A percentile compares a stretch with the other conserved stretches of the same genome.
phyloP scores from a whole-genome alignment of 2,113 vertebrate genomes.

The Platichthys stellatus region DNA sequence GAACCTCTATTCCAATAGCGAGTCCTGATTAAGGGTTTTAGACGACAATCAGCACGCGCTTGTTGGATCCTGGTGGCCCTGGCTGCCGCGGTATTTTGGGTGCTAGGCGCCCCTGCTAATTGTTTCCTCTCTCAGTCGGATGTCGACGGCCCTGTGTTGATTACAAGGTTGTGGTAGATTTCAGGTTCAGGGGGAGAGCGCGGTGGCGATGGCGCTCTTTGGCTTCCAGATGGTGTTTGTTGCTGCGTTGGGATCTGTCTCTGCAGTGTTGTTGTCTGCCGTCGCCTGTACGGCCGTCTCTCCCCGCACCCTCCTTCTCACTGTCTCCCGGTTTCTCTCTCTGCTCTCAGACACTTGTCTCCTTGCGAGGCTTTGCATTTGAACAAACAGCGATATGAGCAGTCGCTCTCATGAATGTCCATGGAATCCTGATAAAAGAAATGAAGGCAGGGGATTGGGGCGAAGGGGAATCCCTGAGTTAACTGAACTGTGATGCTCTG shows the following conservation, averaged over 20 bases:
- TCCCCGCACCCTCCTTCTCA: neutral
- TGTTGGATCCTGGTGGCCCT: constrained; percentile 14
- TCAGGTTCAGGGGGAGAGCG: constrained; percentile 29
- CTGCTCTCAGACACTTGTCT: constrained; percentile 31
- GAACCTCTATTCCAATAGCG: constrained; percentile 35
- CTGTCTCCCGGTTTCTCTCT: constrained; percentile 12
- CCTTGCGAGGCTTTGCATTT: constrained; percentile 31
- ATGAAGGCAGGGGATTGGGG: constrained; percentile 1
- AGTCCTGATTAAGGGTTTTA: constrained; percentile 38
- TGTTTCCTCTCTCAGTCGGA: constrained; percentile 42
- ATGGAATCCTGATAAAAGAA: constrained; percentile 20
- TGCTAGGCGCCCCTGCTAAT: constrained; percentile 34
- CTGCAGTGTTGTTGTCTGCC: constrained; percentile 45
- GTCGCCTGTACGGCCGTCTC: constrained; percentile 7
- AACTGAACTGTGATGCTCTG: constrained; percentile 8
- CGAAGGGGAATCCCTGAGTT: constrained; percentile 35
- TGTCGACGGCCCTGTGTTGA: constrained; percentile 41
- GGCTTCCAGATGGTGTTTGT: constrained; percentile 68
- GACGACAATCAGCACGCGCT: constrained; percentile 30
- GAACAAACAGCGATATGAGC: constrained; percentile 49
- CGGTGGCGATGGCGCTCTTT: constrained; percentile 10
- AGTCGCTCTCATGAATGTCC: constrained; percentile 29
- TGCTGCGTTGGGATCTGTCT: constrained; percentile 35
- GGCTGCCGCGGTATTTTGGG: constrained; percentile 32
- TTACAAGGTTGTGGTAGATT: constrained; percentile 46